These are phyloP conservation scores for Metallyticus violacea DNA, from an alignment of 2,888 invertebrate genomes.

Conservation along the genomic window DNA sequence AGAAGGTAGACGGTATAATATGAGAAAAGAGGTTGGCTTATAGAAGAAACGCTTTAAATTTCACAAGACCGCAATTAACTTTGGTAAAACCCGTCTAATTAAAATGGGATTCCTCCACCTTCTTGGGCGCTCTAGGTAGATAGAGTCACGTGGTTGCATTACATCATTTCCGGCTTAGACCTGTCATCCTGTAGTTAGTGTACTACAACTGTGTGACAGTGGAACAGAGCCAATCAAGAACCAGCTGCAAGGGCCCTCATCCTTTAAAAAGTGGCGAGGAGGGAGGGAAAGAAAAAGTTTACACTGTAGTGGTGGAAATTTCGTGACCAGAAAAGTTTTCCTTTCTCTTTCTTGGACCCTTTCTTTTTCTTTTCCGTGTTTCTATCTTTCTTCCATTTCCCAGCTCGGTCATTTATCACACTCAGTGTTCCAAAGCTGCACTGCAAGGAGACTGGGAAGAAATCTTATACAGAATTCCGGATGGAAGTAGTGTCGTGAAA, in stretches of 20 bases:
- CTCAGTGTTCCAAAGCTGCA: background rate
- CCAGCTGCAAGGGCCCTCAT: background rate
- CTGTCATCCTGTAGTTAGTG: background rate
- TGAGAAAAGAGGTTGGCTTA: background rate
- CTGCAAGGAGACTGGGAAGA: background rate
- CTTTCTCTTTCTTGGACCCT: background rate
- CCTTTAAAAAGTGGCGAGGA: background rate
- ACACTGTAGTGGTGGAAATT: background rate
- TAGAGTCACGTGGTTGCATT: conserved; percentile 5
- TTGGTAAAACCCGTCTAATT: background rate
- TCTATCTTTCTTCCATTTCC: background rate
- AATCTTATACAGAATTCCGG: background rate
- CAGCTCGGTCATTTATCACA: background rate
- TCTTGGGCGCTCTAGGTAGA: background rate
- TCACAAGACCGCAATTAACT: background rate
- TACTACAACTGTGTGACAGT: background rate
- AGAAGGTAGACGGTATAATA: no score
- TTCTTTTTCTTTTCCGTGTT: background rate
- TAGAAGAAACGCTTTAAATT: background rate
- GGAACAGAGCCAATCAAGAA: conserved; percentile 8
- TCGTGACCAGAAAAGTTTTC: conserved; percentile 11
- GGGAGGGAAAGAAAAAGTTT: background rate
- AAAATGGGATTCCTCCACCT: background rate
- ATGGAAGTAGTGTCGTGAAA: background rate
- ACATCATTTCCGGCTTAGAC: conserved; percentile 4